These are phyloP conservation scores for Seriola rivoliana DNA, from an alignment of 2,113 vertebrate genomes.

Conservation along the genomic window DNA sequence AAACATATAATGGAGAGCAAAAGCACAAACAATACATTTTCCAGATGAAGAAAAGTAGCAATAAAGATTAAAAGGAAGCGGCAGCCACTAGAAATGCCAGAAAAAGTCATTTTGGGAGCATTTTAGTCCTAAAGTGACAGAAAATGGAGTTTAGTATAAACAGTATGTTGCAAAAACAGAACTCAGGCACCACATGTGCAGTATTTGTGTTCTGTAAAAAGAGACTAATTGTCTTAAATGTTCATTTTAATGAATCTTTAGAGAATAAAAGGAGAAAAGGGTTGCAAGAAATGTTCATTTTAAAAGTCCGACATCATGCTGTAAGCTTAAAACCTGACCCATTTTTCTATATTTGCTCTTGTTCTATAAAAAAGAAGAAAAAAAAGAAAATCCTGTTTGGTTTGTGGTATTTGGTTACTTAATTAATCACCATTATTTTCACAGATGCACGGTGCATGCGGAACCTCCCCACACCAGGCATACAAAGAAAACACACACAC, in stretches of 20 bases:
- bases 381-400: constrained; percentile 24
- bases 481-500: constrained; percentile 16
- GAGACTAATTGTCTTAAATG: constrained; percentile 35
- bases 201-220: constrained; percentile 25
- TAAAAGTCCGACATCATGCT: constrained; percentile 37
- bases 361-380: constrained; percentile 12
- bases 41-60: constrained; percentile 26
- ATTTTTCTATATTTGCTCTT: constrained; percentile 53
- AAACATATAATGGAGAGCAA: constrained; percentile 27
- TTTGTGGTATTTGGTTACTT: constrained; percentile 35
- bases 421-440: constrained; percentile 59
- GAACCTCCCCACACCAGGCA: constrained; percentile 25
- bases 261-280: constrained; percentile 34
- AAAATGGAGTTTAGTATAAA: constrained; percentile 8
- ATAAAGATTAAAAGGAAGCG: constrained; percentile 19
- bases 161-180: constrained; percentile 13
- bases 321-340: constrained; percentile 64
- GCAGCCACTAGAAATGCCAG: neutral
- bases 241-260: constrained; percentile 53
- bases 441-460: constrained; percentile 20
- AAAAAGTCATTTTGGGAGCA: constrained; percentile 39
- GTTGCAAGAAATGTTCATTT: constrained; percentile 39
- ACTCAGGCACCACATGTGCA: constrained; percentile 5
- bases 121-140: constrained; percentile 33
- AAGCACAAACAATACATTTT: constrained; percentile 21